These are phyloP conservation scores for Gymnarchus niloticus DNA, from an alignment of 2,113 vertebrate species.

Conservation along the genomic window DNA sequence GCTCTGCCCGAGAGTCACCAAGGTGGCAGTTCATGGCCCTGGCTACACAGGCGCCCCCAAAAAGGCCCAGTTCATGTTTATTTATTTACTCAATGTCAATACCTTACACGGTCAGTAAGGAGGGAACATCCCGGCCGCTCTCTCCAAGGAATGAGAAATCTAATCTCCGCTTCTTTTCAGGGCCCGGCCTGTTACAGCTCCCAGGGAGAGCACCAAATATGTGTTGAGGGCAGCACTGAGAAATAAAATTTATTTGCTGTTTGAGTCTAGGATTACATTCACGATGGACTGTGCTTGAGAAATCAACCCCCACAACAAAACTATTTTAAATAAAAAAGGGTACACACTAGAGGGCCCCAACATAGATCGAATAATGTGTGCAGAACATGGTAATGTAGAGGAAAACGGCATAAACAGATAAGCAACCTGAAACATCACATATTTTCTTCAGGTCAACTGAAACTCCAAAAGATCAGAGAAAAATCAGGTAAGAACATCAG, in stretches of 20 bases:
- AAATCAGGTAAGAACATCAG: neutral
- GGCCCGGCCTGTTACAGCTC: slow-evolving; percentile 11
- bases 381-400: neutral
- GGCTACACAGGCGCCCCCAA: neutral
- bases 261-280: slow-evolving; percentile 3
- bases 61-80: slow-evolving; percentile 36
- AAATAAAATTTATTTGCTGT: slow-evolving; percentile 21
- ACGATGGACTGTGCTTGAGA: slow-evolving; percentile 7
- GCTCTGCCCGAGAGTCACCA: slow-evolving; percentile 25
- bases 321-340: neutral
- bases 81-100: slow-evolving; percentile 41
- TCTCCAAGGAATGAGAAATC: slow-evolving; percentile 32
- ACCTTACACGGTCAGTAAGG: slow-evolving; percentile 29
- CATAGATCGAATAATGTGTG: neutral
- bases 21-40: slow-evolving; percentile 9
- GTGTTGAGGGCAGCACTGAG: slow-evolving; percentile 16
- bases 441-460: slow-evolving; percentile 7
- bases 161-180: slow-evolving; percentile 23
- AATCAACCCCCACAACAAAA: neutral
- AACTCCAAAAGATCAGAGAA: neutral
- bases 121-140: slow-evolving; percentile 23
- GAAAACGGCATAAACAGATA: neutral
- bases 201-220: slow-evolving; percentile 17
- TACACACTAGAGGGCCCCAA: neutral
- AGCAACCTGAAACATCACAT: neutral